A percentile compares a stretch with the other conserved stretches of the same genome.
These are phyloP conservation scores for Drosophila neotestacea DNA, from an alignment of 2,888 invertebrate species.

Conservation along the genomic window DNA sequence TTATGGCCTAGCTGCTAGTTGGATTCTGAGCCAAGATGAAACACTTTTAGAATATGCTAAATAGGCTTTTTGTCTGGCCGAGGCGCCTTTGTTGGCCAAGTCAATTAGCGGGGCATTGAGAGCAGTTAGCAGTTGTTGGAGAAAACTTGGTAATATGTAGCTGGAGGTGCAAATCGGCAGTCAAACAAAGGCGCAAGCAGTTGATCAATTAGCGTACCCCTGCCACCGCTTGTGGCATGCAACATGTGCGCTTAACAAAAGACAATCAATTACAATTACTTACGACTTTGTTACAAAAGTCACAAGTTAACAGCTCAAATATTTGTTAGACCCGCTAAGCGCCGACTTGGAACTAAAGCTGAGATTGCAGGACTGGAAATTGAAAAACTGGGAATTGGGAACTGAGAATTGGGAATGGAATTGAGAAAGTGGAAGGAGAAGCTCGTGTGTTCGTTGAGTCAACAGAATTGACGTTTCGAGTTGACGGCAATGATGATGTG, in stretches of 20 bases:
- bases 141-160: slow-evolving; percentile 17
- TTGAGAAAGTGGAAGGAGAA: slow-evolving; percentile 4
- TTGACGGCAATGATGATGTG: slow-evolving; percentile 63
- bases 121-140: slow-evolving; percentile 82
- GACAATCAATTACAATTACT: slow-evolving; percentile 69
- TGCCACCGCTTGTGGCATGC: slow-evolving; percentile 23
- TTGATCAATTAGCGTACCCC: slow-evolving; percentile 68
- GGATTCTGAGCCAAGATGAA: not conserved
- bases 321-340: slow-evolving; percentile 65
- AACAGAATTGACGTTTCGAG: slow-evolving; percentile 79
- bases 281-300: slow-evolving; percentile 53
- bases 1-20: not conserved
- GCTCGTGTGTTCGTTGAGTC: slow-evolving; percentile 62
- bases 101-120: slow-evolving; percentile 79
- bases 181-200: slow-evolving; percentile 81
- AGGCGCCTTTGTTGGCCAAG: slow-evolving; percentile 71
- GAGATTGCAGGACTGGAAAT: not conserved
- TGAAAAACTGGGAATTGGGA: slow-evolving; percentile 3
- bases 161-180: slow-evolving; percentile 69
- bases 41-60: slow-evolving; percentile 7
- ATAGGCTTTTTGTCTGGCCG: slow-evolving; percentile 1
- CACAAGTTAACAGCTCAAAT: slow-evolving; percentile 63
- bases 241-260: slow-evolving; percentile 37
- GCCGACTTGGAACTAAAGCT: slow-evolving; percentile 47
- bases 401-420: not conserved